Conservation (phyloP, 37 sponge, comb jelly and placozoan species). For the Ianthella basta region DNA sequence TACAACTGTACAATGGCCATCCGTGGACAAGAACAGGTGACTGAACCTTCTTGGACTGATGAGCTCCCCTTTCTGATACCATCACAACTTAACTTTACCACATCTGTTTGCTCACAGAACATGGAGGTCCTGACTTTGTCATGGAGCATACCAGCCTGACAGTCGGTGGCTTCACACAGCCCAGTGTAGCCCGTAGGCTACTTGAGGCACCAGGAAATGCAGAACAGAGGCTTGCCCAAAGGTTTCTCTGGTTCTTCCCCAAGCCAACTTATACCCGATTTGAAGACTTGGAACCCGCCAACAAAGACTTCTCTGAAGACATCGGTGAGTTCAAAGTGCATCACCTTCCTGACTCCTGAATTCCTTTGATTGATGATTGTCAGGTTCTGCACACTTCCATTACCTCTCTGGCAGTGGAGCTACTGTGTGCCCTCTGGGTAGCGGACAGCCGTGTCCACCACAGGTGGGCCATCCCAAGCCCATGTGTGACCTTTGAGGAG, state of each 20-base stretch:
- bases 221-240: conserved; percentile 38
- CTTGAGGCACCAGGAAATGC: conserved; percentile 9
- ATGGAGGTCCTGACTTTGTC: conserved; percentile 35
- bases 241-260: conserved; percentile 39
- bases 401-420: background rate
- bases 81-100: background rate
- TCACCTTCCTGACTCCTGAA: background rate
- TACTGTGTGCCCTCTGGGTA: background rate
- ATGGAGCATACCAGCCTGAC: conserved; percentile 37
- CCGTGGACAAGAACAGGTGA: conserved; percentile 49
- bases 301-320: conserved; percentile 5
- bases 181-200: conserved; percentile 26
- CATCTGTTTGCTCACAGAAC: conserved; percentile 15
- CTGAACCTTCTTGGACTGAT: background rate
- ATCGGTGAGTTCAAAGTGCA: conserved; percentile 7
- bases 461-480: background rate
- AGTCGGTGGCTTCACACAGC: conserved; percentile 42
- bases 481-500: background rate
- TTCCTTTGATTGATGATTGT: background rate
- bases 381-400: background rate
- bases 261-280: conserved; percentile 9
- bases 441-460: background rate
- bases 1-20: conserved; percentile 32
- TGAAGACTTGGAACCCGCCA: conserved; percentile 4
- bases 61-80: too few species aligned